phyloP scores from a whole-genome alignment of 2,888 invertebrate genomes.

The Vanessa cardui region DNA sequence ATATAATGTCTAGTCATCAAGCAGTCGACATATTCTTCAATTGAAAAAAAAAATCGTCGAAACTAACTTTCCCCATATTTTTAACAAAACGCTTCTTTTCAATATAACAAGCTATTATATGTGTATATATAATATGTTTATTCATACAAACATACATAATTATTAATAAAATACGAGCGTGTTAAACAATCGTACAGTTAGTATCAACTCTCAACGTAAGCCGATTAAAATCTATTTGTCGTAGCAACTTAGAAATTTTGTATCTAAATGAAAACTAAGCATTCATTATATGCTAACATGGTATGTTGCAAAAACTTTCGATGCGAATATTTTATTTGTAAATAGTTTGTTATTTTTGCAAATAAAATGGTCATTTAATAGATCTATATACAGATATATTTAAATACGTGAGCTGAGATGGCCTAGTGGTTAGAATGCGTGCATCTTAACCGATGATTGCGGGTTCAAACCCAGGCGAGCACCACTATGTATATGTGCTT shows the following conservation, averaged over 20 bases:
- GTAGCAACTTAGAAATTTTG: neutral
- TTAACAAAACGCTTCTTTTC: too few species aligned
- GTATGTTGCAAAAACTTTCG: neutral
- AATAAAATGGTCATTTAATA: too few species aligned
- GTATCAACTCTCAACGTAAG: conserved; percentile 21
- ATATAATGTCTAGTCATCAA: too few species aligned
- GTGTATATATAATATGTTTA: neutral
- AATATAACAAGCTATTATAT: neutral
- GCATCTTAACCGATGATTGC: too few species aligned
- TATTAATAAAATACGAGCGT: neutral
- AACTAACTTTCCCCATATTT: too few species aligned
- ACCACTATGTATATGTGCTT: too few species aligned
- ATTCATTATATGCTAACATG: neutral
- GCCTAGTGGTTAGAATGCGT: too few species aligned
- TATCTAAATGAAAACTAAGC: conserved; percentile 8
- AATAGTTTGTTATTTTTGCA: neutral
- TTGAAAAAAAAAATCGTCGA: too few species aligned
- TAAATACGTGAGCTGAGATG: too few species aligned
- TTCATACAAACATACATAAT: neutral
- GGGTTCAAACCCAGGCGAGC: too few species aligned
- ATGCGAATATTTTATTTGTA: neutral
- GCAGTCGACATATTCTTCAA: too few species aligned
- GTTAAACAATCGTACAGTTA: conserved; percentile 3
- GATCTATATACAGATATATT: too few species aligned
- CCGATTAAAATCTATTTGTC: conserved; percentile 24